Evolutionary conservation across 2,888 invertebrate genomes (phyloP).

Genomic region (Synanthedon tipuliformis): DNA sequence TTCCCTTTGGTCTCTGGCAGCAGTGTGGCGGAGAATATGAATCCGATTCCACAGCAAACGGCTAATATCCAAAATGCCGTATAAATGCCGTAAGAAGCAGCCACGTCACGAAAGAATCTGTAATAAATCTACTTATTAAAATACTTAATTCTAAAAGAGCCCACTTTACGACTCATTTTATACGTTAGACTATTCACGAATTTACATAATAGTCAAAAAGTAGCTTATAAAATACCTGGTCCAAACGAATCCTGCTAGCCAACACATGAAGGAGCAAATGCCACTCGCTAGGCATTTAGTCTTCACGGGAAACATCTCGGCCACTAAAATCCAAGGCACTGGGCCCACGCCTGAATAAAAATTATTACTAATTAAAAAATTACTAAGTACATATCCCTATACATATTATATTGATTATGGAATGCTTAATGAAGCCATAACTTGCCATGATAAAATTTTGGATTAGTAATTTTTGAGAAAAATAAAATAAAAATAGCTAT

Average conservation of each 20-base stretch:
- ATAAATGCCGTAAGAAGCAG: conserved; percentile 69
- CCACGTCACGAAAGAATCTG: conserved; percentile 69
- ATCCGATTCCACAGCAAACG: conserved; percentile 70
- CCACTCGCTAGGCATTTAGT: conserved; percentile 81
- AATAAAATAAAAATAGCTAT: no score
- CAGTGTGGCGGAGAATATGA: conserved; percentile 69
- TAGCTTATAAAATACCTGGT: conserved; percentile 64
- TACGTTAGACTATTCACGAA: no score
- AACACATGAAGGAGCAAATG: conserved; percentile 81
- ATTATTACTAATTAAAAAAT: no score
- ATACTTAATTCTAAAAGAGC: no score
- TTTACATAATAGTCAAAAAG: not conserved
- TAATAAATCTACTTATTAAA: conserved; percentile 7
- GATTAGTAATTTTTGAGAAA: no score
- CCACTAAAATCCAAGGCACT: conserved; percentile 84
- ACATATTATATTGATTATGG: no score
- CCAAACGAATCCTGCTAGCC: conserved; percentile 81
- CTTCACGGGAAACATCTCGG: conserved; percentile 86
- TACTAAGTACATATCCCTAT: no score
- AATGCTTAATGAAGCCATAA: no score
- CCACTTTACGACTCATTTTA: no score
- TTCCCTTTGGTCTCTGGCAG: conserved; percentile 80
- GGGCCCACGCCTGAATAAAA: conserved; percentile 73
- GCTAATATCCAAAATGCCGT: conserved; percentile 75
- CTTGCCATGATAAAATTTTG: no score